Percentiles rank a stretch among this genome's conserved stretches.
Evolutionary conservation across 2,113 vertebrate species (phyloP).

Genomic region (Hippotragus niger): DNA sequence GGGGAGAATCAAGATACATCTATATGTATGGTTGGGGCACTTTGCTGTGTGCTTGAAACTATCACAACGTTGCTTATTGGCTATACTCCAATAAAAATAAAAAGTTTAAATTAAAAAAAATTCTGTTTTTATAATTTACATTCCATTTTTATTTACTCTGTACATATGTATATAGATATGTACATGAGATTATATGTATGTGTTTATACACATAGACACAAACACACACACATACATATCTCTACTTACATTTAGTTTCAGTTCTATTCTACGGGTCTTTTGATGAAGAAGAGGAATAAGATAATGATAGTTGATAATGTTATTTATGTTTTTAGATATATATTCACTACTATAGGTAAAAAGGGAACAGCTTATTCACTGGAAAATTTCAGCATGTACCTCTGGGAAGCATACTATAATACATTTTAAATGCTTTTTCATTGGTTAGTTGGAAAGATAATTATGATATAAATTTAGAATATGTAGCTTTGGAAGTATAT

Average conservation of each 20-base stretch:
- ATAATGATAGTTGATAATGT: neutral
- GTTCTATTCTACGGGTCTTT: neutral
- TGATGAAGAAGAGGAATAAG: neutral
- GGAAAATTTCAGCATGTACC: neutral
- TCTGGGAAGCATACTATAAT: neutral
- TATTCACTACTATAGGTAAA: neutral
- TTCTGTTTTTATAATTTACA: neutral
- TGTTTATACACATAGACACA: neutral
- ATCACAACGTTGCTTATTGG: neutral
- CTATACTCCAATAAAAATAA: neutral
- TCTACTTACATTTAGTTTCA: neutral
- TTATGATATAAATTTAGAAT: neutral
- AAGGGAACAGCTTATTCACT: neutral
- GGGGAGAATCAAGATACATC: neutral
- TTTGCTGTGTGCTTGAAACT: neutral
- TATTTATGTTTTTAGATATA: neutral
- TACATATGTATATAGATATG: neutral
- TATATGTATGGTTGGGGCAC: neutral
- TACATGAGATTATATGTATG: neutral
- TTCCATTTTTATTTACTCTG: neutral
- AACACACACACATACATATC: neutral
- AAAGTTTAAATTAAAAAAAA: neutral
- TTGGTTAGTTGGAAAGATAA: neutral
- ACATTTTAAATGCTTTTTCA: neutral
- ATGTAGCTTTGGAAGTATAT: slow-evolving; percentile 5